These are phyloP conservation scores for Pelodiscus sinensis DNA, from an alignment of 2,113 vertebrate species.

Conservation along the genomic window DNA sequence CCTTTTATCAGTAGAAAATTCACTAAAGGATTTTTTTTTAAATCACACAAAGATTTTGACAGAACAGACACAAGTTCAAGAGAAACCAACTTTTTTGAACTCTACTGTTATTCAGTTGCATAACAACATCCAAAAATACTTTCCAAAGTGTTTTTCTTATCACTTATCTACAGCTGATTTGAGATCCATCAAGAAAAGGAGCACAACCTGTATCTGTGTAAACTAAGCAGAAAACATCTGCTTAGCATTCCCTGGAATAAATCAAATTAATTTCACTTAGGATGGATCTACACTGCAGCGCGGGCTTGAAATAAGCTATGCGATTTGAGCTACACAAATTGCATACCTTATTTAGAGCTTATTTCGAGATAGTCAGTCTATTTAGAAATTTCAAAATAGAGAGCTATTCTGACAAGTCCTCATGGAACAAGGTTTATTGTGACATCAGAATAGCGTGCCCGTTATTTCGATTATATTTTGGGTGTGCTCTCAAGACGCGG, in stretches of 20 bases:
- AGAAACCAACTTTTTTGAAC: neutral
- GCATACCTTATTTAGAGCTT: too few relatives aligned
- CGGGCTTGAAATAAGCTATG: too few relatives aligned
- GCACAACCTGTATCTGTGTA: neutral
- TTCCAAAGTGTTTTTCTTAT: neutral
- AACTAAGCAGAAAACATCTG: neutral
- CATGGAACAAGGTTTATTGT: too few relatives aligned
- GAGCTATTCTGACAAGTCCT: too few relatives aligned
- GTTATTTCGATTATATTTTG: too few relatives aligned
- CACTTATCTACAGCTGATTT: neutral
- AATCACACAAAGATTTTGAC: neutral
- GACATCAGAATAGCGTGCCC: too few relatives aligned
- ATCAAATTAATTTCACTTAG: neutral
- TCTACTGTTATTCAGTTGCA: neutral
- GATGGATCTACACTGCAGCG: too few relatives aligned
- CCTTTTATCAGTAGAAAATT: neutral
- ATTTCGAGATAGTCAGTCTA: too few relatives aligned
- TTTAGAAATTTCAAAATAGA: too few relatives aligned
- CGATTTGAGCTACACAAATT: too few relatives aligned
- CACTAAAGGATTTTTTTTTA: neutral
- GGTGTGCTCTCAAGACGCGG: too few relatives aligned
- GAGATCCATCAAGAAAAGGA: neutral
- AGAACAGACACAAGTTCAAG: neutral
- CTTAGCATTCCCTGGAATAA: neutral
- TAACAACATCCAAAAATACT: neutral